Evolutionary conservation across 2,888 invertebrate genomes (phyloP).

Genomic region (Chymomyza fuscimana): DNA sequence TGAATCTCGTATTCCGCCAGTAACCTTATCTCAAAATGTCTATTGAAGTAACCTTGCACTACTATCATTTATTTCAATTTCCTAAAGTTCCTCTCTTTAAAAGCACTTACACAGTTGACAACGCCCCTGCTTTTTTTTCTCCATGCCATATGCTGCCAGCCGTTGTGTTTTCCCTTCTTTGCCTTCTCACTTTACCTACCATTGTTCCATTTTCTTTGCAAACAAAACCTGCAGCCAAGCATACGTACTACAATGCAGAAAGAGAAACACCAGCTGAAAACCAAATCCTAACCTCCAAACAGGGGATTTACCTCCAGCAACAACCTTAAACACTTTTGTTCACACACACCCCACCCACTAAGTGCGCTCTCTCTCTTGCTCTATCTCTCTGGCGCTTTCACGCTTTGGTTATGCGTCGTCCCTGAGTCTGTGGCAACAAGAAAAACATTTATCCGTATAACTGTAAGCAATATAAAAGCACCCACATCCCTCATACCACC

Average conservation of each 20-base stretch:
- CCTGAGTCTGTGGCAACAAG: constrained; percentile 40
- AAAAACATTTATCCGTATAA: constrained; percentile 64
- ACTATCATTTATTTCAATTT: no score
- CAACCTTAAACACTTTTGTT: neutral
- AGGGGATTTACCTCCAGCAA: neutral
- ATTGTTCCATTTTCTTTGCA: constrained; percentile 40
- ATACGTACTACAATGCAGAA: constrained; percentile 32
- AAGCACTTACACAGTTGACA: neutral
- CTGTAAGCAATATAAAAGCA: constrained; percentile 59
- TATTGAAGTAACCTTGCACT: no score
- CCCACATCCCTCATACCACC: constrained; percentile 25
- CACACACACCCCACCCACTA: neutral
- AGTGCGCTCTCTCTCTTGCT: neutral
- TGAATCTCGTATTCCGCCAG: no score
- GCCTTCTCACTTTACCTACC: neutral
- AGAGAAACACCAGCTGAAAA: constrained; percentile 8
- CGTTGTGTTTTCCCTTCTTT: constrained; percentile 22
- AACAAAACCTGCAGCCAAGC: constrained; percentile 55
- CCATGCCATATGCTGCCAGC: constrained; percentile 47
- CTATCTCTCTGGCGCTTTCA: neutral
- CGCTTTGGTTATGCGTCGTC: constrained; percentile 13
- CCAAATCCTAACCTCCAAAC: neutral
- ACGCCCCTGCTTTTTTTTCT: constrained; percentile 24
- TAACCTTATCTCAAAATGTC: no score
- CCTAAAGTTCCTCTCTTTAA: neutral